phyloP scores from a whole-genome alignment of 1,140 invertebrate species.

The Portunus trituberculatus region DNA sequence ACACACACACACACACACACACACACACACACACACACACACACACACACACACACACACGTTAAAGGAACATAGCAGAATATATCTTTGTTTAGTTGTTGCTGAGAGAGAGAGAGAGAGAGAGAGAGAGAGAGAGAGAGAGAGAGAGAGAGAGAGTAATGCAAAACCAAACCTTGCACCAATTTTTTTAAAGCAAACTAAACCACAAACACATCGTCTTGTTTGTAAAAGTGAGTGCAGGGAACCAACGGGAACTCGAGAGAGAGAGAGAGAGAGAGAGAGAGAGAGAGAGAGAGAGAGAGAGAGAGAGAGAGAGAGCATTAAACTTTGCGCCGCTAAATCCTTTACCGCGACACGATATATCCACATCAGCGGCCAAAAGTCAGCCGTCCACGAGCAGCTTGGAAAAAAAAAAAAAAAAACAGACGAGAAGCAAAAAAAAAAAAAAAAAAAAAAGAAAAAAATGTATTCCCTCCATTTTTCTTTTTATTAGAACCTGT shows the following conservation, averaged over 20 bases:
- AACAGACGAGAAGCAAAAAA: too few relatives aligned
- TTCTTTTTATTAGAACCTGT: background rate
- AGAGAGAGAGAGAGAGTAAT: background rate
- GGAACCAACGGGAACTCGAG: background rate
- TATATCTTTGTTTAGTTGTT: too few relatives aligned
- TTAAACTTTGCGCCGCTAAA: background rate
- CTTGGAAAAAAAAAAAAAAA: background rate
- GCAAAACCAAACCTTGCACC: background rate
- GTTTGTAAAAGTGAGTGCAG: too few relatives aligned
- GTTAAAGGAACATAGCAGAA: too few relatives aligned
- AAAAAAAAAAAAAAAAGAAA: too few relatives aligned
- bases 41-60: too few relatives aligned
- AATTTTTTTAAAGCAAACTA: too few relatives aligned
- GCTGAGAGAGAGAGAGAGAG: background rate
- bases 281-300: constrained; percentile 20
- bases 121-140: constrained; percentile 10
- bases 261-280: constrained; percentile 20
- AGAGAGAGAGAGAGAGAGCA: constrained; percentile 8
- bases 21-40: too few relatives aligned
- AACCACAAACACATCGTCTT: too few relatives aligned
- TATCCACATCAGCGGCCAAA: background rate
- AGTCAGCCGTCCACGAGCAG: background rate
- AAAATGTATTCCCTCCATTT: background rate
- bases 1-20: background rate
- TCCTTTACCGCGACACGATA: background rate